phyloP scores from a whole-genome alignment of 37 sponge, comb jelly and placozoan genomes.

The Lycopodina hypogea region DNA sequence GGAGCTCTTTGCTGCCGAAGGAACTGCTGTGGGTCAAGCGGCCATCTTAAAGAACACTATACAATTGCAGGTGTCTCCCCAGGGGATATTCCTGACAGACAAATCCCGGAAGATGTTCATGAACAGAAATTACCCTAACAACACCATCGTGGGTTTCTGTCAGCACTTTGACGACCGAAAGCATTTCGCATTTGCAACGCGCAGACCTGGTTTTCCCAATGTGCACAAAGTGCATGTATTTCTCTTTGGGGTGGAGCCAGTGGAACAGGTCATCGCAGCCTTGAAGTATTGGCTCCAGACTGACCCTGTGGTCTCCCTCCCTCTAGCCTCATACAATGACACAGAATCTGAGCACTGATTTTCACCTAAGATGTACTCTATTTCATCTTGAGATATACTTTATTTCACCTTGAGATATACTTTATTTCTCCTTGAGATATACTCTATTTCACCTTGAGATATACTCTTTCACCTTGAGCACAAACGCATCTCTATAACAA shows the following conservation, averaged over 20 bases:
- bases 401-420: too few relatives aligned
- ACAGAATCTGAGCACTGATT: too few relatives aligned
- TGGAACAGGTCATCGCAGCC: constrained; percentile 28
- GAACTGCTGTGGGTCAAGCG: constrained; percentile 53
- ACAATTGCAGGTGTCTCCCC: constrained; percentile 43
- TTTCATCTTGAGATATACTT: too few relatives aligned
- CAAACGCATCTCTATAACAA: too few relatives aligned
- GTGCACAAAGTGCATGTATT: constrained; percentile 57
- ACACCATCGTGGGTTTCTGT: constrained; percentile 48
- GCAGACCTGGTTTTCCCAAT: constrained; percentile 41
- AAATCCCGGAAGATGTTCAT: constrained; percentile 44
- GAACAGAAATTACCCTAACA: constrained; percentile 55
- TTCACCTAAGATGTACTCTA: too few relatives aligned
- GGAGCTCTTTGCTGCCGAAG: constrained; percentile 20
- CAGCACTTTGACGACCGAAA: constrained; percentile 13
- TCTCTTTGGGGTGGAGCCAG: constrained; percentile 5
- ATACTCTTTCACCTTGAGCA: too few relatives aligned
- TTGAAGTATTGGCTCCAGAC: constrained; percentile 60
- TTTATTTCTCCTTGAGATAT: too few relatives aligned
- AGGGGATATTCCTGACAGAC: constrained; percentile 53
- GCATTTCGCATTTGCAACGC: constrained; percentile 50
- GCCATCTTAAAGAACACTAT: constrained; percentile 45
- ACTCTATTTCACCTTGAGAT: too few relatives aligned
- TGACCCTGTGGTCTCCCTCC: constrained; percentile 1
- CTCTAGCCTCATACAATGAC: too few relatives aligned